Conservation (phyloP, 2,888 invertebrate species). For the Caenorhabditis angaria region DNA sequence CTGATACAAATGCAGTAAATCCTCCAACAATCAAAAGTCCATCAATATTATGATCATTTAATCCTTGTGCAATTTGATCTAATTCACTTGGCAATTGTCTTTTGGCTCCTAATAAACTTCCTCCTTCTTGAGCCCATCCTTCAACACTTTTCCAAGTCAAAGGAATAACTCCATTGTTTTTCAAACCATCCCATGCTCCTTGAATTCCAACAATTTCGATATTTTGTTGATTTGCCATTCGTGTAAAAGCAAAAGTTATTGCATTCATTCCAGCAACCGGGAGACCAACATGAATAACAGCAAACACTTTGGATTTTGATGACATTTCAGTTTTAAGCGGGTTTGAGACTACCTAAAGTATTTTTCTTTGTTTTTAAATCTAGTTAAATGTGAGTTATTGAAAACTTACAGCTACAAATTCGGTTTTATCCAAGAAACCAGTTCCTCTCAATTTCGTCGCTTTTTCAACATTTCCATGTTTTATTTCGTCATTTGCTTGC, state of each 20-base stretch:
- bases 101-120: slow-evolving; percentile 41
- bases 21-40: slow-evolving; percentile 47
- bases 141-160: slow-evolving; percentile 40
- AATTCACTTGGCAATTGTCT: slow-evolving; percentile 39
- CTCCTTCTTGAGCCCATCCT: slow-evolving; percentile 46
- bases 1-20: slow-evolving; percentile 81
- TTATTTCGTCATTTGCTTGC: slow-evolving; percentile 21
- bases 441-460: slow-evolving; percentile 23
- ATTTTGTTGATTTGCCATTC: slow-evolving; percentile 90
- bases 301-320: slow-evolving; percentile 72
- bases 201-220: slow-evolving; percentile 90
- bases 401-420: slow-evolving; percentile 29
- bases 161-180: slow-evolving; percentile 80
- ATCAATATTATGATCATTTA: slow-evolving; percentile 30
- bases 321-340: slow-evolving; percentile 20
- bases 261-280: slow-evolving; percentile 99
- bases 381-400: too few species aligned
- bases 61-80: slow-evolving; percentile 36
- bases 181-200: slow-evolving; percentile 91
- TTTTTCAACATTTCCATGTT: slow-evolving; percentile 14
- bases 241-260: slow-evolving; percentile 92
- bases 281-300: slow-evolving; percentile 94
- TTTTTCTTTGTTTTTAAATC: neutral
- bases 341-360: slow-evolving; percentile 18
- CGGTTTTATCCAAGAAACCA: slow-evolving; percentile 32